These are phyloP conservation scores for Acanthaster planci DNA, from an alignment of 35 echinoderm and acorn worm genomes.

Conservation along the genomic window DNA sequence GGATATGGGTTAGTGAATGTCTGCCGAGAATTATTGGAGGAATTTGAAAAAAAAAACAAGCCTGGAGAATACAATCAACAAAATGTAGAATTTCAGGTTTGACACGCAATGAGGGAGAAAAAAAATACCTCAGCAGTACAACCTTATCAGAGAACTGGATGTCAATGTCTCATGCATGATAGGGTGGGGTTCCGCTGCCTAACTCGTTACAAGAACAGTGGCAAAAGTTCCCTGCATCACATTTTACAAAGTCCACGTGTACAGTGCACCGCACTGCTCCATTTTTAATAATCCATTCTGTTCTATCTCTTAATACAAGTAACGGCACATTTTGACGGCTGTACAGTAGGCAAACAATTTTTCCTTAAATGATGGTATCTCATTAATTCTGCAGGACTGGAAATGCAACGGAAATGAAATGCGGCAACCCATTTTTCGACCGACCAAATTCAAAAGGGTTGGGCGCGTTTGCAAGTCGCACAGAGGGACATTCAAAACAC, in stretches of 20 bases:
- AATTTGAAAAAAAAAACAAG: neutral
- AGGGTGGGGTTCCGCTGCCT: neutral
- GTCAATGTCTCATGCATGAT: slow-evolving; percentile 19
- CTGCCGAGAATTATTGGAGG: slow-evolving; percentile 6
- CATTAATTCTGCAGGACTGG: no score
- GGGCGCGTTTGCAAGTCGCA: no score
- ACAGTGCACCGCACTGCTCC: neutral
- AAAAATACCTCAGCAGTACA: neutral
- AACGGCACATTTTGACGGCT: no score
- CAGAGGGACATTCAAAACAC: no score
- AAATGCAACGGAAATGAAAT: no score
- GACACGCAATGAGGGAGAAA: neutral
- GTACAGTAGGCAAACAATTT: no score
- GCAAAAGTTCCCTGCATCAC: slow-evolving; percentile 10
- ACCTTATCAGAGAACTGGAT: neutral
- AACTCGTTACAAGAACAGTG: slow-evolving; percentile 14
- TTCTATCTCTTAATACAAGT: no score
- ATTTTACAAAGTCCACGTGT: neutral
- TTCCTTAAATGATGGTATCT: no score
- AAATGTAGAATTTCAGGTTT: neutral
- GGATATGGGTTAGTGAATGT: slow-evolving; percentile 19
- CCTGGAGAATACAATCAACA: slow-evolving; percentile 3
- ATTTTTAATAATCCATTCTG: no score
- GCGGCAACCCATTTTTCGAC: no score
- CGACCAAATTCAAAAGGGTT: no score